Evolutionary conservation across 1,140 invertebrate genomes (phyloP).

Genomic region (Ephestia elutella): DNA sequence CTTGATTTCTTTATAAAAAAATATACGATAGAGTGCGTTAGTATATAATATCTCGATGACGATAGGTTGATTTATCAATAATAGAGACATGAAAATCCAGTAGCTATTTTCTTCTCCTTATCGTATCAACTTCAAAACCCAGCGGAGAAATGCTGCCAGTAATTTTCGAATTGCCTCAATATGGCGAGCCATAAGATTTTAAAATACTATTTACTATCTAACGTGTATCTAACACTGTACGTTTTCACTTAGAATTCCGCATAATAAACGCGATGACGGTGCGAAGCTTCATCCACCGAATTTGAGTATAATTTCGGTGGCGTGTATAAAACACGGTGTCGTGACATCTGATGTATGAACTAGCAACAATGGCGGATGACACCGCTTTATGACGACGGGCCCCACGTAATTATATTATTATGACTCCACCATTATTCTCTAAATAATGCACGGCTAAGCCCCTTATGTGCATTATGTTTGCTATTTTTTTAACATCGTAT

Average conservation of each 20-base stretch:
- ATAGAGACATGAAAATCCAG: too few species aligned
- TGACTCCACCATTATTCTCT: constrained; percentile 64
- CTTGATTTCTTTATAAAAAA: too few species aligned
- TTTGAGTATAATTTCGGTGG: constrained; percentile 16
- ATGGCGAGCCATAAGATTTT: too few species aligned
- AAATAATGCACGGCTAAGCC: constrained; percentile 13
- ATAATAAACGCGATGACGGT: not conserved
- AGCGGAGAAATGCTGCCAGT: too few species aligned
- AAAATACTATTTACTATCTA: too few species aligned
- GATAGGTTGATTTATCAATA: too few species aligned
- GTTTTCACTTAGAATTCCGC: not conserved
- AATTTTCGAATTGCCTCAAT: too few species aligned
- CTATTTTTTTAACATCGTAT: not conserved
- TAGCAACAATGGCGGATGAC: constrained; percentile 56
- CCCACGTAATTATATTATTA: constrained; percentile 69
- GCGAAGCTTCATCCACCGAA: not conserved
- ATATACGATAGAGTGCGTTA: too few species aligned
- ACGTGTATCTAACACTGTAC: too few species aligned
- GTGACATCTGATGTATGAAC: constrained; percentile 52
- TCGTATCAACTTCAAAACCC: too few species aligned
- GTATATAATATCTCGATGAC: too few species aligned
- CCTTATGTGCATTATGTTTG: not conserved
- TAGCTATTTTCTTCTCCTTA: too few species aligned
- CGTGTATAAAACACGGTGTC: constrained; percentile 44
- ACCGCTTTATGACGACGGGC: constrained; percentile 41